Evolutionary conservation across 2,888 invertebrate genomes (phyloP).

Genomic region (Saturnia japonica): DNA sequence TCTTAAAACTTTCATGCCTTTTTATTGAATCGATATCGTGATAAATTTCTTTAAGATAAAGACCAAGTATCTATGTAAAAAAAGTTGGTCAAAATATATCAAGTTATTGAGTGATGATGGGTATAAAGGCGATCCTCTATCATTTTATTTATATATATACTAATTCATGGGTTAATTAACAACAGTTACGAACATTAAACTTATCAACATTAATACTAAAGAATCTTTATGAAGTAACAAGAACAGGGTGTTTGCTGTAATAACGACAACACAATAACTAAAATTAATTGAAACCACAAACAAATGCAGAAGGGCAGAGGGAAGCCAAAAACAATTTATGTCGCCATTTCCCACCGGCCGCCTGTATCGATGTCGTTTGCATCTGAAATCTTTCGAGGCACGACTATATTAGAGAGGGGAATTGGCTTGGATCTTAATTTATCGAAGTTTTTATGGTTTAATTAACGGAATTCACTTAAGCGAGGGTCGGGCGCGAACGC

Average conservation of each 20-base stretch:
- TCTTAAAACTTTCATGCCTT: too few relatives aligned
- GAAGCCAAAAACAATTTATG: slow-evolving; percentile 63
- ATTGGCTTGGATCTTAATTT: slow-evolving; percentile 82
- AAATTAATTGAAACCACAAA: slow-evolving; percentile 72
- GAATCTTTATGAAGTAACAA: slow-evolving; percentile 49
- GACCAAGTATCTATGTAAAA: too few relatives aligned
- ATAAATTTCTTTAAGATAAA: too few relatives aligned
- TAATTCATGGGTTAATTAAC: background rate
- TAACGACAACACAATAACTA: slow-evolving; percentile 53
- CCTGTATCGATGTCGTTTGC: slow-evolving; percentile 78
- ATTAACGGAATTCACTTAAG: slow-evolving; percentile 83
- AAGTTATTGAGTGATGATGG: too few relatives aligned
- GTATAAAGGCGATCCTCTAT: too few relatives aligned
- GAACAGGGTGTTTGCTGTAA: slow-evolving; percentile 46
- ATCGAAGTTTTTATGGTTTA: slow-evolving; percentile 83
- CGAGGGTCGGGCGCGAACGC: slow-evolving; percentile 48
- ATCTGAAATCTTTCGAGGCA: slow-evolving; percentile 75
- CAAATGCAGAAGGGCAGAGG: slow-evolving; percentile 59
- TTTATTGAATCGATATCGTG: too few relatives aligned
- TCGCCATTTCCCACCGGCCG: slow-evolving; percentile 54
- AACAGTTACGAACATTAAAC: background rate
- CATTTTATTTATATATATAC: too few relatives aligned
- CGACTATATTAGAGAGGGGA: slow-evolving; percentile 78
- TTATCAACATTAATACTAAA: slow-evolving; percentile 42
- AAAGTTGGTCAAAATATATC: too few relatives aligned